Percentiles rank a stretch among this genome's conserved stretches.
These are phyloP conservation scores for Otus scops DNA, from an alignment of 2,797 vertebrate species.

Conservation along the genomic window DNA sequence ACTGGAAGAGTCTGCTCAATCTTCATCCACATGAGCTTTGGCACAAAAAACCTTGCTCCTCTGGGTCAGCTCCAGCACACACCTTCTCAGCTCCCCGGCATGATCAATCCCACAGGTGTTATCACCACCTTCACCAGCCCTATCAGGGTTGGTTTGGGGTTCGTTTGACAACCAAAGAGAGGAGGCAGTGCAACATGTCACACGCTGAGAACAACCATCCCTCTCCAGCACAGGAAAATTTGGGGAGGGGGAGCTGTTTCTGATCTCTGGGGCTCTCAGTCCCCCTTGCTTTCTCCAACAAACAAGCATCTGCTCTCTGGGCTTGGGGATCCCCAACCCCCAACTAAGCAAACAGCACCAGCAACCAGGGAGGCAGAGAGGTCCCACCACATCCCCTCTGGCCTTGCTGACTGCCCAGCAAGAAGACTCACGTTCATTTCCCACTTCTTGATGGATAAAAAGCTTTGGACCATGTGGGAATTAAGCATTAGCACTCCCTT, in stretches of 20 bases:
- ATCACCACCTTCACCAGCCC: neutral
- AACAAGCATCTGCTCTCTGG: neutral
- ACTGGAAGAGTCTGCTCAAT: neutral
- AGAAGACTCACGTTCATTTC: neutral
- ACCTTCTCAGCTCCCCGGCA: neutral
- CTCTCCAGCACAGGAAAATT: neutral
- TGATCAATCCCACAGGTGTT: accelerated
- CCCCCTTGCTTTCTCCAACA: neutral
- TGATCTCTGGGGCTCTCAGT: neutral
- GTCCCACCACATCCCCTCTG: accelerated
- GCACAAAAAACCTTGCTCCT: neutral
- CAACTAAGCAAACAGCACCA: neutral
- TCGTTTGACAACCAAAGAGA: neutral
- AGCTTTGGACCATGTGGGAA: neutral
- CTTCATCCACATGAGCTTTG: neutral
- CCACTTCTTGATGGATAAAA: neutral
- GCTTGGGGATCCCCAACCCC: neutral
- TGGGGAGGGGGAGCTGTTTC: neutral
- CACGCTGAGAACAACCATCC: neutral
- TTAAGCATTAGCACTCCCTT: neutral
- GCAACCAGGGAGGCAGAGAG: neutral
- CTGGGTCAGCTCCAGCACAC: neutral
- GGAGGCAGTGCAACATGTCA: neutral
- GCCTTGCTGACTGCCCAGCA: neutral
- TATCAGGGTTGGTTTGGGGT: neutral